These are phyloP conservation scores for Laticauda colubrina DNA, from an alignment of 2,113 vertebrate genomes.

Conservation along the genomic window DNA sequence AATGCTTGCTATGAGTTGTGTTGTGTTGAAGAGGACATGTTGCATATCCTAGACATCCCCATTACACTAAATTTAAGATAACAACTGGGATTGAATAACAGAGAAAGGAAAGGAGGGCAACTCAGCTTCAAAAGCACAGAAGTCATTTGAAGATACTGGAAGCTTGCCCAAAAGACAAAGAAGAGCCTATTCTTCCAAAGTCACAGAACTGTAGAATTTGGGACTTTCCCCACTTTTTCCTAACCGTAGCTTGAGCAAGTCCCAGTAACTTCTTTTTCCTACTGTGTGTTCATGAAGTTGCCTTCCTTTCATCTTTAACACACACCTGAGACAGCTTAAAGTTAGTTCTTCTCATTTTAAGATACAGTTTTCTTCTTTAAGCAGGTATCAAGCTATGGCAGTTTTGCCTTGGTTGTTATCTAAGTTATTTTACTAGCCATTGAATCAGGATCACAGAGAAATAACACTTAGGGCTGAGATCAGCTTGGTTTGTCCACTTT, in stretches of 20 bases:
- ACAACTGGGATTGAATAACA: not conserved
- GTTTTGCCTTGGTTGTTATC: not conserved
- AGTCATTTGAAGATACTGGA: not conserved
- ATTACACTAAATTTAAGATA: not conserved
- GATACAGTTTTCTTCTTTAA: not conserved
- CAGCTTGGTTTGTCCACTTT: not conserved
- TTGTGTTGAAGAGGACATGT: not conserved
- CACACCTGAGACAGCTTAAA: not conserved
- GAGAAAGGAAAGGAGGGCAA: not conserved
- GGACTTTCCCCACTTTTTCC: not conserved
- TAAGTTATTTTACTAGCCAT: not conserved
- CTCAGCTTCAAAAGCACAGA: not conserved
- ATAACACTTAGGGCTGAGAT: not conserved
- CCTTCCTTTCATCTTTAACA: not conserved
- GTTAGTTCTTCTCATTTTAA: not conserved
- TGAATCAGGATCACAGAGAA: not conserved
- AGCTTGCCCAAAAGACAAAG: not conserved
- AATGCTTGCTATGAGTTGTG: not conserved
- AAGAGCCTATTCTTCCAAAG: not conserved
- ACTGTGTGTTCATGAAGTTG: not conserved
- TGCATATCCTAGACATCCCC: not conserved
- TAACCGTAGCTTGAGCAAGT: not conserved
- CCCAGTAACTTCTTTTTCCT: not conserved
- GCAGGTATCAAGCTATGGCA: not conserved
- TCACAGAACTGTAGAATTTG: not conserved